These are phyloP conservation scores for Cliona cf. orientalis DNA, from an alignment of 37 sponge, comb jelly and placozoan species.

Conservation along the genomic window DNA sequence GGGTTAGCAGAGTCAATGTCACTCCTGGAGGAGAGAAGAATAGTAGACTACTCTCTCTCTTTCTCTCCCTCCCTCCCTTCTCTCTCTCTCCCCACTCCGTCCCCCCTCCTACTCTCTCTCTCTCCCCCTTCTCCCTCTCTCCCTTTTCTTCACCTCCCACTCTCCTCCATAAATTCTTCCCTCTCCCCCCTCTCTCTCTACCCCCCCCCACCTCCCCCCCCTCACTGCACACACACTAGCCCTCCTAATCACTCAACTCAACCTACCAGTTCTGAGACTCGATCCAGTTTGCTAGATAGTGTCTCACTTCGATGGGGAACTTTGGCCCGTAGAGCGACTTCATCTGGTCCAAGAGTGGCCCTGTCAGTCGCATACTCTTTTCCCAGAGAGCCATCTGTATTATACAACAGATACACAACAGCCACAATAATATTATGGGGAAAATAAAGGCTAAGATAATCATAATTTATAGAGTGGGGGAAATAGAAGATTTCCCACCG, in stretches of 20 bases:
- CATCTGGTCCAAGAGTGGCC: slow-evolving; percentile 77
- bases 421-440: too few species aligned
- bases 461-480: too few species aligned
- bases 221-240: not conserved
- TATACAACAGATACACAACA: not conserved
- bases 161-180: too few species aligned
- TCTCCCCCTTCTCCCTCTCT: too few species aligned
- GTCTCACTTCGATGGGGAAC: slow-evolving; percentile 93
- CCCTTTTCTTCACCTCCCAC: too few species aligned
- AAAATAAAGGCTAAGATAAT: too few species aligned
- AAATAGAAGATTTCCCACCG: too few species aligned
- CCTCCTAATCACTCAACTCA: not conserved
- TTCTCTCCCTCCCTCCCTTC: too few species aligned
- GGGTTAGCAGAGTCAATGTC: slow-evolving; percentile 58
- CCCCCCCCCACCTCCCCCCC: not conserved
- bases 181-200: not conserved
- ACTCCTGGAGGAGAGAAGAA: slow-evolving; percentile 50
- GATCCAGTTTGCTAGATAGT: slow-evolving; percentile 91
- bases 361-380: slow-evolving; percentile 68
- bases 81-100: too few species aligned
- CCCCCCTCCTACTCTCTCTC: too few species aligned
- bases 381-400: slow-evolving; percentile 76
- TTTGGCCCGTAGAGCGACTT: slow-evolving; percentile 81
- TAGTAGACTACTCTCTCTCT: too few species aligned
- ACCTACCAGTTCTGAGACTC: slow-evolving; percentile 89